Percentiles rank a stretch among this genome's conserved stretches.
These are phyloP conservation scores for Erpetoichthys calabaricus DNA, from an alignment of 2,797 vertebrate species.

Conservation along the genomic window DNA sequence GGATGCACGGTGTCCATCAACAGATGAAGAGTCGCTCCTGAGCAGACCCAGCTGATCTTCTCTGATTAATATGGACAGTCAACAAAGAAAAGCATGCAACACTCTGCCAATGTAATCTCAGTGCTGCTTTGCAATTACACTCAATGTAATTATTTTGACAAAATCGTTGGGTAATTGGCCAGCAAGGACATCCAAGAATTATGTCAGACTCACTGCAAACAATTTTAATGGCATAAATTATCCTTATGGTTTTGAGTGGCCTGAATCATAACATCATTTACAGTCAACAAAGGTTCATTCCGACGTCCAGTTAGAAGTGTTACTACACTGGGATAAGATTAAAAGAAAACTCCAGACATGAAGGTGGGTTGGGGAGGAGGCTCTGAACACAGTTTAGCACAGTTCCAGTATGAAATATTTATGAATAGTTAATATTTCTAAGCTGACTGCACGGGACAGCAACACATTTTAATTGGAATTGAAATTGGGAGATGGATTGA, in stretches of 20 bases:
- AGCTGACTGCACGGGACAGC: too few relatives aligned
- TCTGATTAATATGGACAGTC: constrained; percentile 23
- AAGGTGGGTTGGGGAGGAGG: too few relatives aligned
- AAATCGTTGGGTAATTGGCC: constrained; percentile 31
- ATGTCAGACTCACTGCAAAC: constrained; percentile 22
- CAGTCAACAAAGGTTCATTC: constrained; percentile 15
- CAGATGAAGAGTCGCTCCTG: constrained; percentile 7
- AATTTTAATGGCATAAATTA: constrained; percentile 25
- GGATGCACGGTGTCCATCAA: neutral
- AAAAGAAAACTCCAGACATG: too few relatives aligned
- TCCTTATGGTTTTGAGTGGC: constrained; percentile 24
- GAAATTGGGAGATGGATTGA: too few relatives aligned
- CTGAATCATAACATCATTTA: constrained; percentile 29
- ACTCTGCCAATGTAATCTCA: neutral
- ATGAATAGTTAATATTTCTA: too few relatives aligned
- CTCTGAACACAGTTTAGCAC: too few relatives aligned
- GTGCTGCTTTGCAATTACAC: neutral
- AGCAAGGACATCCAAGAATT: constrained; percentile 29
- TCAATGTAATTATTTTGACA: constrained; percentile 9
- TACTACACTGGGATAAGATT: constrained; percentile 6
- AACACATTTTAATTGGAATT: too few relatives aligned
- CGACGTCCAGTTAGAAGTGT: constrained; percentile 12
- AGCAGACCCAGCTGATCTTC: constrained; percentile 1
- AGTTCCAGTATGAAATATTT: too few relatives aligned
- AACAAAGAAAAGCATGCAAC: neutral